A percentile compares a stretch with the other conserved stretches of the same genome.
phyloP scores from a whole-genome alignment of 2,888 invertebrate genomes.

The Punctoribates punctum region DNA sequence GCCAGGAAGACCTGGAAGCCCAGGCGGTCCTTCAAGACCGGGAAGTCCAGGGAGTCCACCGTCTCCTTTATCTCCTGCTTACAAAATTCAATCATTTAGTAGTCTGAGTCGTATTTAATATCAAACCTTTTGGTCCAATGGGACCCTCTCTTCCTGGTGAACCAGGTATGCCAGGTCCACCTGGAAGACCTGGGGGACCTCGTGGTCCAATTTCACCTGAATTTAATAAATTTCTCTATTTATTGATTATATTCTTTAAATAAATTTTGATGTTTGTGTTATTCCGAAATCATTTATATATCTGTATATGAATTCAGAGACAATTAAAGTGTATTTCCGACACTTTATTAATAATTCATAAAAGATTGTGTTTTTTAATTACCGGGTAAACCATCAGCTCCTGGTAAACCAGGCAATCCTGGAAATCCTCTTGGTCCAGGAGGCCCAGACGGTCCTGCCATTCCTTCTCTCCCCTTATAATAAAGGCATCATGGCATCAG shows the following conservation, averaged over 20 bases:
- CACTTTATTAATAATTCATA: not conserved
- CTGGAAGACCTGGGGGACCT: constrained; percentile 66
- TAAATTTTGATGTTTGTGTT: no score
- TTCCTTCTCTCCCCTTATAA: constrained; percentile 46
- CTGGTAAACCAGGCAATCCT: constrained; percentile 69
- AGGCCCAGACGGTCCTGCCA: constrained; percentile 62
- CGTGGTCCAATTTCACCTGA: constrained; percentile 62
- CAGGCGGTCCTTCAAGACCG: constrained; percentile 59
- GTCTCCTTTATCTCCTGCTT: constrained; percentile 62
- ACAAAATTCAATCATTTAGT: not conserved
- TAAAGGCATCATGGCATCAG: not conserved
- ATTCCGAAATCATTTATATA: no score
- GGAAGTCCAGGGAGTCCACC: constrained; percentile 58
- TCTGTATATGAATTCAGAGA: no score
- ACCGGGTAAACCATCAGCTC: constrained; percentile 65
- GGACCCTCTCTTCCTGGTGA: constrained; percentile 62
- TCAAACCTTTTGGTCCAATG: constrained; percentile 58
- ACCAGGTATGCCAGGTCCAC: constrained; percentile 51
- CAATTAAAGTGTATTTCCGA: no score
- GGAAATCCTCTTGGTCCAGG: constrained; percentile 76
- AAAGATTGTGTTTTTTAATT: no score
- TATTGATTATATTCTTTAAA: not conserved
- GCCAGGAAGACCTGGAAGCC: constrained; percentile 59
- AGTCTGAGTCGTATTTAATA: not conserved
- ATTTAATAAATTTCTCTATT: not conserved